Evolutionary conservation across 2,797 vertebrate genomes (phyloP).

Genomic region (Macrochelys suwanniensis): DNA sequence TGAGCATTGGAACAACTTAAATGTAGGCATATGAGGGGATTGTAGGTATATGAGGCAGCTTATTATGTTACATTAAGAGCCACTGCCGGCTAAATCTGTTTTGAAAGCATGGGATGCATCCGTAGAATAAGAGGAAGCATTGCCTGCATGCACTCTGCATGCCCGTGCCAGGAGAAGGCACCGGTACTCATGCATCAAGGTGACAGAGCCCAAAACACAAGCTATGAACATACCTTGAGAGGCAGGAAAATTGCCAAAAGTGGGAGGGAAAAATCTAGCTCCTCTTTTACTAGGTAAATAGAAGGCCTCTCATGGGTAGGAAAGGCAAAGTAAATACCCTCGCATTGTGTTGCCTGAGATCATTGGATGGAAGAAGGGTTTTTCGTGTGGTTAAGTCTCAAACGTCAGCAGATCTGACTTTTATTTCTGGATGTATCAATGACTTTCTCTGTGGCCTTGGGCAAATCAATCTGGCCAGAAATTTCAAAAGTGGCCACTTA

Average conservation of each 20-base stretch:
- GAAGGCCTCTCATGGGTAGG: conserved; percentile 4
- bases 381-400: background rate
- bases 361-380: background rate
- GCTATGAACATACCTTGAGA: background rate
- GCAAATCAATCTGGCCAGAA: background rate
- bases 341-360: background rate
- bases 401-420: background rate
- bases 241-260: background rate
- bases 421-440: background rate
- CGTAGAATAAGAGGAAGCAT: conserved; percentile 32
- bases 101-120: conserved; percentile 13
- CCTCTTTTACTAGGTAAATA: background rate
- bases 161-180: conserved; percentile 24
- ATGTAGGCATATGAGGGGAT: background rate
- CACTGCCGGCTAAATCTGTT: background rate
- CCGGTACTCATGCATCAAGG: conserved; percentile 25
- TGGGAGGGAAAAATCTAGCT: background rate
- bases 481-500: background rate
- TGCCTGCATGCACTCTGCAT: conserved; percentile 37
- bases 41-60: background rate
- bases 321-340: background rate
- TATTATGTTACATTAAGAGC: conserved; percentile 28
- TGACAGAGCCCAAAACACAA: conserved; percentile 1
- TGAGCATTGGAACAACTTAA: background rate
- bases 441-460: background rate